Conservation (phyloP, 2,797 vertebrate genomes). For the Oophaga sylvatica region DNA sequence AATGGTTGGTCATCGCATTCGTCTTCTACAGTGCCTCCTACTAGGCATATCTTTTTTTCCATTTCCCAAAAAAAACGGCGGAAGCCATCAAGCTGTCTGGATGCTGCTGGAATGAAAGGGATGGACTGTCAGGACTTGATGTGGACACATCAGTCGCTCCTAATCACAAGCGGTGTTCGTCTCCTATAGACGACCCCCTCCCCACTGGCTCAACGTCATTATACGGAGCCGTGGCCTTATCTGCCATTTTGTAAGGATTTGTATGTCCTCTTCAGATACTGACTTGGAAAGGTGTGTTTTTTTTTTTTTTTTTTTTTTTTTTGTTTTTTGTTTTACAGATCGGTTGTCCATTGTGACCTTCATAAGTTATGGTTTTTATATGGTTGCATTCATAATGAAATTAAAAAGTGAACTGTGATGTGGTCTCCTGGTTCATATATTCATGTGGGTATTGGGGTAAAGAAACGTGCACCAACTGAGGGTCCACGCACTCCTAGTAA, state of each 20-base stretch:
- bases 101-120: conserved; percentile 18
- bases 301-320: conserved; percentile 56
- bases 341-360: conserved; percentile 70
- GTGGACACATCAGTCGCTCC: conserved; percentile 7
- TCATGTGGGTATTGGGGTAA: too few relatives aligned
- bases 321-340: conserved; percentile 59
- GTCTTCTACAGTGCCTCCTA: background rate
- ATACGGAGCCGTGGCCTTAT: background rate
- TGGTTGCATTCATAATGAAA: conserved; percentile 74
- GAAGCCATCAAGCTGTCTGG: background rate
- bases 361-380: conserved; percentile 80
- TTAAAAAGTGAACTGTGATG: conserved; percentile 60
- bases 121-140: background rate
- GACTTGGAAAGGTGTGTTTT: conserved; percentile 38
- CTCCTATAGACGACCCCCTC: background rate
- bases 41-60: conserved; percentile 6
- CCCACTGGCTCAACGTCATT: background rate
- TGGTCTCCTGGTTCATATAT: background rate
- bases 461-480: too few relatives aligned
- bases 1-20: background rate
- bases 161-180: conserved; percentile 1
- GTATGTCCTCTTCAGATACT: conserved; percentile 37
- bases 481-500: too few relatives aligned
- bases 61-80: background rate
- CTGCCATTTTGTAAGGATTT: conserved; percentile 46